Base-by-base conservation (phyloP, 1,140 invertebrate genomes). In the Drosophila funebris region DNA sequence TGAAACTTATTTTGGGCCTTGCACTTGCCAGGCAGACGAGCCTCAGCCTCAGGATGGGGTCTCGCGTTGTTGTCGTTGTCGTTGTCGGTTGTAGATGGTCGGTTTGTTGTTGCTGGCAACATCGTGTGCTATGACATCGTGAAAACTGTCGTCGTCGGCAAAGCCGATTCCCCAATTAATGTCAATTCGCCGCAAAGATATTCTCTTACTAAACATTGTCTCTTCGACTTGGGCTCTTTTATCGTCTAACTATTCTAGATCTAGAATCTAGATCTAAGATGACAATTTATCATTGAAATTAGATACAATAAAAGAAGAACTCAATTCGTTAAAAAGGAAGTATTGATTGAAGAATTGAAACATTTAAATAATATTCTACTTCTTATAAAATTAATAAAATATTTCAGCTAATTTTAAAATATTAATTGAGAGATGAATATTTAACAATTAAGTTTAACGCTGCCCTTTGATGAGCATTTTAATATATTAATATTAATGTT, bases 1-100 rank as follows among this genome's bases (percentile, higher is more conserved):
- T 67, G 73, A 80, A 79, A 81, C 78, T 80, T 76, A 77, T 78
- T 74, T 73, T 63, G 58, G 53, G 63, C 71, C 74, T 69, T 69
- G 63, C 71, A 77, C 58, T 76, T 73, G 68, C 54, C 69, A 67
- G 69, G n/a, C 68, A 62, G 39, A 18, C 57, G 22, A 44, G 39
- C 39, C 50, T 58, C 44, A 76, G 68, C 44, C 78, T 73, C 71
- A 69, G 71, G 64, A 73, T 46, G 53, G 57, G 50, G 58, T 46
- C 54, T 72, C 69, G 61, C 56, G 39, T n/a, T 63, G 18, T 44
- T 22, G 58, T 63, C 36, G 48, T 43, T 27, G 46, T 24, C 14
- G 14, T 20, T 36, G 41, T 57, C 22, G 20, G 24, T 18, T 29
- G 14, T 53, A 6, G 60, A 9, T n/a, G 37, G 48, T 29, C 33